Base-by-base conservation (phyloP, 2,113 vertebrate genomes). In the Ageneiosus marmoratus region DNA sequence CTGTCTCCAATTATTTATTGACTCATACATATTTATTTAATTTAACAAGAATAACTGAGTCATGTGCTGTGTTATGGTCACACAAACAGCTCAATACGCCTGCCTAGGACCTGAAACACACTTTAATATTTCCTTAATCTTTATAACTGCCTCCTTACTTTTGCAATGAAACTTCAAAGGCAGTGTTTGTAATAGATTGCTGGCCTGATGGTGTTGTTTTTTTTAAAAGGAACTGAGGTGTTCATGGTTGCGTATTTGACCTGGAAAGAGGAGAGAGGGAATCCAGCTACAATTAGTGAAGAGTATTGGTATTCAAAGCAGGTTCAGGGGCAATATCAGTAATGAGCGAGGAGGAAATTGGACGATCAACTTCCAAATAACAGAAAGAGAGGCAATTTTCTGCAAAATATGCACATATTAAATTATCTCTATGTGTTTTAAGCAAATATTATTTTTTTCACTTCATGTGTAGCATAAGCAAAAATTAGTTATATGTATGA, bases 1-100 rank as follows among this genome's bases (percentile, higher is more conserved):
- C 37, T 77, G 32, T 77, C 53, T 58, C 16, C 11, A 77, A 77
- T 77, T 77, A 56, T 58, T 75, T 77, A 77, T 55, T 56, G 24
- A 27, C 44, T 74, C 0, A 9, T 50, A 29, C 51, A 51, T 74
- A 18, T 32, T 3, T 34, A 32, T 53, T 60, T 18, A 16, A 78
- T 62, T 60, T 78, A 60, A 78, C n/a, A 20, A 62, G 13, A 46
- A 60, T 62, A 79, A 79, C 7, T 63, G 18, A 48, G n/a, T 27
- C 29, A 56, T 63, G 77, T 63, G n/a, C 15, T 5, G 1, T 63
- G n/a, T 62, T 48, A 62, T 48, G 16, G n/a, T 62, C 15, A 48
- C 34, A 18, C 9, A 79, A 79, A 62, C n/a, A 63, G 16, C 56
- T 79, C 8, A 18, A 11, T 53, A 34, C 27, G 20, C 55, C 50